Conservation (phyloP, 2,888 invertebrate genomes). For the Philhelius pedissequus region DNA sequence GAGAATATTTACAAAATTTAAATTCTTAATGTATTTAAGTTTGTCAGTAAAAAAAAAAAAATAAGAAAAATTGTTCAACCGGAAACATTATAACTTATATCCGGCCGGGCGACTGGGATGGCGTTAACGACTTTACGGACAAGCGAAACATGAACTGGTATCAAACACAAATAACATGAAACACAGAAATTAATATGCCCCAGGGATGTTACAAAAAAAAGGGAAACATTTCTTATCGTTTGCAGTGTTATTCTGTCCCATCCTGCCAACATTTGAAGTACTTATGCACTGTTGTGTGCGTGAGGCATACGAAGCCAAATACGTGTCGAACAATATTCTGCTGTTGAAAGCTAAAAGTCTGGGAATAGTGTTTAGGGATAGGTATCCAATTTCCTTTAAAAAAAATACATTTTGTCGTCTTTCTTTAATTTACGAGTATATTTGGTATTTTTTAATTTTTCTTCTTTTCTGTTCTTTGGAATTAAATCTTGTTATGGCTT, state of each 20-base stretch:
- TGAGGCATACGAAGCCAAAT: background rate
- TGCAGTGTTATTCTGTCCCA: background rate
- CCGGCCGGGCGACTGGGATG: background rate
- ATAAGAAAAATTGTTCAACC: background rate
- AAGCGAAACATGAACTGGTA: conserved; percentile 45
- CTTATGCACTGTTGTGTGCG: background rate
- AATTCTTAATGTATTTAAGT: background rate
- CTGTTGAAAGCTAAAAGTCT: background rate
- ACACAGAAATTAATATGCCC: conserved; percentile 56
- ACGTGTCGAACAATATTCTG: background rate
- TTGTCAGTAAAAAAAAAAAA: background rate
- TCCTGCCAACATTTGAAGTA: background rate
- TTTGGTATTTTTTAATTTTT: background rate
- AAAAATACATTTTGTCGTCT: background rate
- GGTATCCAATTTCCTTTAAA: background rate
- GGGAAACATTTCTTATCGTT: conserved; percentile 11
- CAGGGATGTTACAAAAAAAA: conserved; percentile 42
- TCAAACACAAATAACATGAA: conserved; percentile 56
- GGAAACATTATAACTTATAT: background rate
- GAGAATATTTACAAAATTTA: background rate
- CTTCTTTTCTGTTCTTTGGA: background rate
- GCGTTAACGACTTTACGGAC: conserved; percentile 3
- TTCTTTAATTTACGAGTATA: conserved; percentile 3
- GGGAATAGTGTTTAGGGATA: background rate
- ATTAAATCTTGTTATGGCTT: conserved; percentile 7